Conservation (phyloP, 2,797 vertebrate genomes). For the Sternotherus odoratus region DNA sequence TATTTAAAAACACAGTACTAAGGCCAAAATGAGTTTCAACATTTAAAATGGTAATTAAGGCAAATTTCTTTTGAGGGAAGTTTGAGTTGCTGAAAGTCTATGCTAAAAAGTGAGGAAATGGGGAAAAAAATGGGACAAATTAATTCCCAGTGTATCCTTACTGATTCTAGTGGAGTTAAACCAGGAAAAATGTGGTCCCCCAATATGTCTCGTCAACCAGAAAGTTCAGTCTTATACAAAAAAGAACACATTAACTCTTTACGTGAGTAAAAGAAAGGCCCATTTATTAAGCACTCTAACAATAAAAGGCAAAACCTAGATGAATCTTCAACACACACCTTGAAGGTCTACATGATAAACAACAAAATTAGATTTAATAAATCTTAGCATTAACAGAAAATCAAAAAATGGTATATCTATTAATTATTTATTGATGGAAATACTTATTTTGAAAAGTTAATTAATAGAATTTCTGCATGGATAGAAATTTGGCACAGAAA, state of each 20-base stretch:
- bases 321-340: neutral
- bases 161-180: neutral
- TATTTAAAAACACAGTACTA: neutral
- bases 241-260: neutral
- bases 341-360: constrained; percentile 7
- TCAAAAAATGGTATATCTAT: constrained; percentile 2
- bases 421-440: constrained; percentile 21
- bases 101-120: neutral
- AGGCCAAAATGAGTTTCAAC: neutral
- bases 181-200: neutral
- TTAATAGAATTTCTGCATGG: constrained; percentile 51
- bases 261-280: neutral
- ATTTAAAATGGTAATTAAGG: neutral
- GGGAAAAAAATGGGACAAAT: neutral
- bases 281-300: neutral
- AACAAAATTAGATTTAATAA: constrained; percentile 32
- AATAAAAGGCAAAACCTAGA: constrained; percentile 12
- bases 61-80: neutral
- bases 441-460: constrained; percentile 43
- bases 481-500: constrained; percentile 31
- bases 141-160: neutral
- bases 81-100: neutral
- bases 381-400: constrained; percentile 29
- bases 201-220: neutral
- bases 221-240: neutral